A percentile compares a stretch with the other conserved stretches of the same genome.
phyloP scores from a whole-genome alignment of 2,113 vertebrate species.

The Clarias macrocephalus region DNA sequence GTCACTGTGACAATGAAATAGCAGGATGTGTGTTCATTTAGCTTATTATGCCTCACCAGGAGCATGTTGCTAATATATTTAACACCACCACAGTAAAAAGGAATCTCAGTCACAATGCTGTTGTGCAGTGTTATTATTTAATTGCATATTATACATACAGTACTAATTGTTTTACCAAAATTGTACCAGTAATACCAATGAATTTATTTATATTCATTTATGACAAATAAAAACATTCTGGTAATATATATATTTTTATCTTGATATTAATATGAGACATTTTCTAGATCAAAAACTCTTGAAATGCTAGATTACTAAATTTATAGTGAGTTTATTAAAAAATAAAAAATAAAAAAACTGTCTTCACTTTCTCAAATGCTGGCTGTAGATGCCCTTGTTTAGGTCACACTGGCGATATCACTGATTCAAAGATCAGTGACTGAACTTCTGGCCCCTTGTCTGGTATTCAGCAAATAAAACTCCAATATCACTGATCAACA shows the following conservation, averaged over 20 bases:
- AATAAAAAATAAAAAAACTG: slow-evolving; percentile 24
- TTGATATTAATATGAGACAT: not conserved
- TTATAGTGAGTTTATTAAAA: not conserved
- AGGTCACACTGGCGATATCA: slow-evolving; percentile 35
- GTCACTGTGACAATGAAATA: slow-evolving; percentile 70
- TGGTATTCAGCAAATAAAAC: slow-evolving; percentile 45
- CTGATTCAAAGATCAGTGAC: slow-evolving; percentile 15
- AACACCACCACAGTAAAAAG: slow-evolving; percentile 57
- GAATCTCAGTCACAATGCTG: slow-evolving; percentile 41
- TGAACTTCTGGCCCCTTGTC: slow-evolving; percentile 20
- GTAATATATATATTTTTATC: not conserved
- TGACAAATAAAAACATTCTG: not conserved
- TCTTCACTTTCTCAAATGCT: slow-evolving; percentile 27
- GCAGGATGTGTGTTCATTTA: slow-evolving; percentile 68
- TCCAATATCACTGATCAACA: slow-evolving; percentile 68
- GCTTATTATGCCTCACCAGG: slow-evolving; percentile 69
- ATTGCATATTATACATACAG: slow-evolving; percentile 3
- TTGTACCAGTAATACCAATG: slow-evolving; percentile 24
- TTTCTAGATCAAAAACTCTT: not conserved
- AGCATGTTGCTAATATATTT: slow-evolving; percentile 59
- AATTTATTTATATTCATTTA: not conserved
- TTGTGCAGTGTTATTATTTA: slow-evolving; percentile 48
- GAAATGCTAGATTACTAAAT: not conserved
- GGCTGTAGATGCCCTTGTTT: not conserved
- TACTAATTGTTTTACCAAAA: slow-evolving; percentile 9